A percentile compares a stretch with the other conserved stretches of the same genome.
These are phyloP conservation scores for Hypsibius dujardini DNA, from an alignment of 1,140 invertebrate species.

Conservation along the genomic window DNA sequence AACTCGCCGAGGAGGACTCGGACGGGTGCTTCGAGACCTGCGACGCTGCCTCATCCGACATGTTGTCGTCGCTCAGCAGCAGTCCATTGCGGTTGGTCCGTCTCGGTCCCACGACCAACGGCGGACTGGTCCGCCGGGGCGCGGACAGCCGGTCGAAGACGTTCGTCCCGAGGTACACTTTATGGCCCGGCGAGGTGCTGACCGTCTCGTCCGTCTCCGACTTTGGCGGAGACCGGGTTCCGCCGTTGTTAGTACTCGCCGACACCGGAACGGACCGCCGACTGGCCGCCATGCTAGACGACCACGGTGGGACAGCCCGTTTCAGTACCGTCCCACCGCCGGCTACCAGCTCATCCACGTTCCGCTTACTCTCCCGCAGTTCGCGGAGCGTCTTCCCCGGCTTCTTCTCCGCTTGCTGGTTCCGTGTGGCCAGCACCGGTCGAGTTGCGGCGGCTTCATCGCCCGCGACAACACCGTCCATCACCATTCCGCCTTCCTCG, in stretches of 20 bases:
- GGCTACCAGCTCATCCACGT: not conserved
- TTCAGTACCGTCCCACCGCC: not conserved
- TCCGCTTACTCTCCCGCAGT: slow-evolving; percentile 12
- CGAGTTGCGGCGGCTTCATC: not conserved
- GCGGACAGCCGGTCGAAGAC: slow-evolving; percentile 4
- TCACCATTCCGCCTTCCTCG: not conserved
- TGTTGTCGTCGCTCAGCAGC: not conserved
- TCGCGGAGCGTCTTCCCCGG: not conserved
- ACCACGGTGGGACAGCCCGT: not conserved
- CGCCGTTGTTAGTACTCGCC: too few relatives aligned
- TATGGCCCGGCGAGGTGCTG: not conserved
- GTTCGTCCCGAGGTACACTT: not conserved
- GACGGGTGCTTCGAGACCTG: not conserved
- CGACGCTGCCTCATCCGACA: not conserved
- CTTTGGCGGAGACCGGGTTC: not conserved
- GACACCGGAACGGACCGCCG: not conserved
- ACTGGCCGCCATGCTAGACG: not conserved
- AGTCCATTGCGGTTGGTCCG: not conserved
- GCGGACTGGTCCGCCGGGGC: not conserved
- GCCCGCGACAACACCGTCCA: not conserved
- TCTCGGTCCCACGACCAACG: not conserved
- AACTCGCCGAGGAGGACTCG: not conserved
- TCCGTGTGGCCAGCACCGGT: not conserved
- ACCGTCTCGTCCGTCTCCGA: not conserved
- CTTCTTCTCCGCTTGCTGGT: not conserved